phyloP scores from a whole-genome alignment of 1,140 invertebrate genomes.

The Psilanteris sp. region DNA sequence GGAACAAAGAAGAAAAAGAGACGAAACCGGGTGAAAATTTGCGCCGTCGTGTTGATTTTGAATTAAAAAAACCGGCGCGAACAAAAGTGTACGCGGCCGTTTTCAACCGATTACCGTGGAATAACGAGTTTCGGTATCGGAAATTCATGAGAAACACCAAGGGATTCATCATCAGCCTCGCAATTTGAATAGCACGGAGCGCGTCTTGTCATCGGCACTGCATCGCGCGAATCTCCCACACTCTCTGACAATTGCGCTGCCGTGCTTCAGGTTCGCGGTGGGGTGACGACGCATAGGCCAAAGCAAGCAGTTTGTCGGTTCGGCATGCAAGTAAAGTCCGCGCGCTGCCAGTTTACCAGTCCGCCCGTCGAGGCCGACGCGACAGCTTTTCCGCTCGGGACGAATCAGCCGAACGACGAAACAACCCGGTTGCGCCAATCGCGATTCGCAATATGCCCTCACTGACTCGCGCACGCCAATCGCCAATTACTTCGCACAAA shows the following conservation, averaged over 20 bases:
- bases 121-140: background rate
- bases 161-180: constrained; percentile 7
- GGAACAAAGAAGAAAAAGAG: no score
- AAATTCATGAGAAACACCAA: constrained; percentile 1
- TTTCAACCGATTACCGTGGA: background rate
- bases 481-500: background rate
- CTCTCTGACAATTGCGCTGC: constrained; percentile 58
- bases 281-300: constrained; percentile 64
- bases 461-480: constrained; percentile 1
- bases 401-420: constrained; percentile 1
- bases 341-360: constrained; percentile 69
- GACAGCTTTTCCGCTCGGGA: constrained; percentile 11
- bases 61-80: no score
- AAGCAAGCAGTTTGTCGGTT: constrained; percentile 57
- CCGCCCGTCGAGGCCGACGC: constrained; percentile 61
- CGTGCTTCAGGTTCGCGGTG: constrained; percentile 36
- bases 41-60: no score
- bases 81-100: no score
- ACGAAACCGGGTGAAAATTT: no score
- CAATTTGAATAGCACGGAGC: constrained; percentile 29
- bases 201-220: constrained; percentile 33
- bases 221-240: constrained; percentile 67
- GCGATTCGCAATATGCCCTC: constrained; percentile 11
- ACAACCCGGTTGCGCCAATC: background rate
- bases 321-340: constrained; percentile 66